phyloP scores from a whole-genome alignment of 2,113 vertebrate genomes.

The Malaclemys terrapin region DNA sequence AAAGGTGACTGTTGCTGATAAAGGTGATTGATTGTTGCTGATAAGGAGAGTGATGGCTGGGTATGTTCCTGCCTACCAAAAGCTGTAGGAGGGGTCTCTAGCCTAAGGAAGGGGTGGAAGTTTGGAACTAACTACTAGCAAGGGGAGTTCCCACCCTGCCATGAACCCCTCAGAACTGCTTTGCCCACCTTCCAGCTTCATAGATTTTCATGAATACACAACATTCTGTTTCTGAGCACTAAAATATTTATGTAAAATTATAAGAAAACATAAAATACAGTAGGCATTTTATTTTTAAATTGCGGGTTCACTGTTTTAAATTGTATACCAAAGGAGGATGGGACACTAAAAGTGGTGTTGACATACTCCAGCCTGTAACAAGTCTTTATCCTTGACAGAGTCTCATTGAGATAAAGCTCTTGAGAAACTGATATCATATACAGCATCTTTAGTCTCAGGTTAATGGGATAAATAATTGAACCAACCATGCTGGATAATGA shows the following conservation, averaged over 20 bases:
- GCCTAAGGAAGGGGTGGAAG: too few relatives aligned
- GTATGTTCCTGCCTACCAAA: background rate
- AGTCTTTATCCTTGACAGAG: conserved; percentile 64
- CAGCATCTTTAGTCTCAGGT: conserved; percentile 61
- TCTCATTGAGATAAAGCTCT: conserved; percentile 47
- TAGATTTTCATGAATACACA: background rate
- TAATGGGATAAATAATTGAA: conserved; percentile 75
- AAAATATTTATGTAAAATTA: background rate
- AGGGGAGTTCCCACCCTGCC: background rate
- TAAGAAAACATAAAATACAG: background rate
- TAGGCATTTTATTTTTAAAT: background rate
- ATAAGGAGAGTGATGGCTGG: background rate
- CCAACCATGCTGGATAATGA: conserved; percentile 54
- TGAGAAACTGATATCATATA: conserved; percentile 34
- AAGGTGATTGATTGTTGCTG: too few relatives aligned
- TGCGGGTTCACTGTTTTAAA: background rate
- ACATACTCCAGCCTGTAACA: background rate
- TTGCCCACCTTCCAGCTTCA: background rate
- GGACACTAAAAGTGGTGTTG: background rate
- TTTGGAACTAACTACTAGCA: background rate
- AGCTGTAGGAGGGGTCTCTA: background rate
- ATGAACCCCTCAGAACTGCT: background rate
- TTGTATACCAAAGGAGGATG: background rate
- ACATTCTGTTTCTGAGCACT: accelerated
- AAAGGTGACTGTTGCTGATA: background rate